Evolutionary conservation across 92 coral and sea anemone genomes (phyloP).

Genomic region (Muricea muricata): DNA sequence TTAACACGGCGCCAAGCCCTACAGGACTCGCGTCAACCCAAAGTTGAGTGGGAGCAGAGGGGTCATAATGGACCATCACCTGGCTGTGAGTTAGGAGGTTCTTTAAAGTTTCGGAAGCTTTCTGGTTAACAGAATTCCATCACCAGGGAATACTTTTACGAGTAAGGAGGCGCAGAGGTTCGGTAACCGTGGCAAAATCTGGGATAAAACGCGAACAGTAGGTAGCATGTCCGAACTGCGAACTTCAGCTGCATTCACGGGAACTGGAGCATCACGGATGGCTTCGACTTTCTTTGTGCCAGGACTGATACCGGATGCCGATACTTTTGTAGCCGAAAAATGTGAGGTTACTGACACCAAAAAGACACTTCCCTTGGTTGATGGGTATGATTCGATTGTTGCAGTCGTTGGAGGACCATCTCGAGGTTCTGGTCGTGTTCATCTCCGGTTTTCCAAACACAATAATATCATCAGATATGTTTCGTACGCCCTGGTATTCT

Average conservation of each 20-base stretch:
- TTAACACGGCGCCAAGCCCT: neutral
- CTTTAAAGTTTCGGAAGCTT: neutral
- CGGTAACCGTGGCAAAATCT: conserved; percentile 22
- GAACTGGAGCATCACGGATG: conserved; percentile 18
- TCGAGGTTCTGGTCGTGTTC: too few relatives aligned
- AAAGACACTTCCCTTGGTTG: too few relatives aligned
- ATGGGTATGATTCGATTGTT: too few relatives aligned
- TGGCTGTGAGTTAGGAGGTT: neutral
- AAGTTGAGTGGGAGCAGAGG: neutral
- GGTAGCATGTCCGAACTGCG: conserved; percentile 51
- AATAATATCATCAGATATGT: conserved; percentile 33
- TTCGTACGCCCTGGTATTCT: conserved; percentile 38
- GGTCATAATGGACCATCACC: conserved; percentile 22
- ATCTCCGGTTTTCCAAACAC: conserved; percentile 19
- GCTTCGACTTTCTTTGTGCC: too few relatives aligned
- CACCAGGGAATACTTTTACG: conserved; percentile 14
- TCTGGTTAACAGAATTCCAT: conserved; percentile 22
- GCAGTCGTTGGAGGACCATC: too few relatives aligned
- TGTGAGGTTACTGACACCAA: too few relatives aligned
- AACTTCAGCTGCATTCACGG: conserved; percentile 40
- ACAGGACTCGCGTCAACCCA: conserved; percentile 11
- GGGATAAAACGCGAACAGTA: conserved; percentile 55
- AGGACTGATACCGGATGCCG: too few relatives aligned
- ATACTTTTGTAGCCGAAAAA: too few relatives aligned
- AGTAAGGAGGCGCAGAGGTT: conserved; percentile 17